Percentiles rank a stretch among this genome's conserved stretches.
Evolutionary conservation across 2,888 invertebrate genomes (phyloP).

Genomic region (Abrostola tripartita): DNA sequence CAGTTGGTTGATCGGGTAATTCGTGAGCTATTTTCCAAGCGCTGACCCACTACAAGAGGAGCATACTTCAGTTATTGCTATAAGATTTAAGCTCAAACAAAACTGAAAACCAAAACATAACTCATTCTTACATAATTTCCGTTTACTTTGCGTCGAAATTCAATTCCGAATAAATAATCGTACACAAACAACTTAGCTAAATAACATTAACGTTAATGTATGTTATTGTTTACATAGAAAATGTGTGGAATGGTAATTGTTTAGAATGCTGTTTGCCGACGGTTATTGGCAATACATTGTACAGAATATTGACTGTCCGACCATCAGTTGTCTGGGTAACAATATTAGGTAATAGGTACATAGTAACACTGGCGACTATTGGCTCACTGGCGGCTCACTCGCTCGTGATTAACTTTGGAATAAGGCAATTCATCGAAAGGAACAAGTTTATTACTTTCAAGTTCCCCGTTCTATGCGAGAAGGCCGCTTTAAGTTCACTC

Average conservation of each 20-base stretch:
- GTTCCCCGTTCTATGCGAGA: conserved; percentile 70
- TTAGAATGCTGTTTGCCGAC: conserved; percentile 38
- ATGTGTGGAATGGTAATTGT: conserved; percentile 28
- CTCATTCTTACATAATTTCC: neutral
- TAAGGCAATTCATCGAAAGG: conserved; percentile 78
- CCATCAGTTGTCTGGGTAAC: conserved; percentile 31
- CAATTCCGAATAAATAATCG: conserved; percentile 1
- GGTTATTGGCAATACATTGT: conserved; percentile 49
- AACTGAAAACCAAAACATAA: neutral
- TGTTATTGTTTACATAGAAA: conserved; percentile 32
- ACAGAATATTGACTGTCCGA: conserved; percentile 33
- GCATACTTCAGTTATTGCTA: too few relatives aligned
- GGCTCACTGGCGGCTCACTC: conserved; percentile 52
- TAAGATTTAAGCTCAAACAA: neutral
- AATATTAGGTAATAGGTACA: conserved; percentile 41
- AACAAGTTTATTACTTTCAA: conserved; percentile 83
- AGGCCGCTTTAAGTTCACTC: conserved; percentile 70
- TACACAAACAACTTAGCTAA: conserved; percentile 8
- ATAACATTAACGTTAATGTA: conserved; percentile 22
- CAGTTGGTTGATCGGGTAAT: too few relatives aligned
- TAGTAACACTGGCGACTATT: conserved; percentile 31
- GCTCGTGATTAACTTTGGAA: conserved; percentile 78
- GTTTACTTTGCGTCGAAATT: conserved; percentile 7
- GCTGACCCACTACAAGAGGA: too few relatives aligned
- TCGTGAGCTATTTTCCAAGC: too few relatives aligned